A percentile compares a stretch with the other conserved stretches of the same genome.
Conservation (phyloP, 2,113 vertebrate genomes). For the Burhinus bistriatus region DNA sequence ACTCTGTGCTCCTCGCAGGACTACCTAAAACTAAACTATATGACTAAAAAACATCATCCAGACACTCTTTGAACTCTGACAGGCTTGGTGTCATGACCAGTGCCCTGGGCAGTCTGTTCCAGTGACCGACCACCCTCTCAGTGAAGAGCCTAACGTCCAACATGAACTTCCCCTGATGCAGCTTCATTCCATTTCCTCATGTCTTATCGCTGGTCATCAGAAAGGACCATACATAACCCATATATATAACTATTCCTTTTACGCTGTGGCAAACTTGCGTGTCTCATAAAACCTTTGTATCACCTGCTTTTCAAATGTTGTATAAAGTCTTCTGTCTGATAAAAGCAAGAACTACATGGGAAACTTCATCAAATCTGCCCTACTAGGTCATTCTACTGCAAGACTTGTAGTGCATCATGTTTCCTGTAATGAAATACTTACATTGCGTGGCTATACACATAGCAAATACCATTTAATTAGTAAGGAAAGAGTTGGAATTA, state of each 20-base stretch:
- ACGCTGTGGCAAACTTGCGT: background rate
- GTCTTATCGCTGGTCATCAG: background rate
- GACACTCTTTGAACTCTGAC: background rate
- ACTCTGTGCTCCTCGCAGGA: background rate
- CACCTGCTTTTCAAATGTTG: background rate
- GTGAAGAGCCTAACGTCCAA: background rate
- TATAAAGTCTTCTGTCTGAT: background rate
- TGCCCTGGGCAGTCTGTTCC: background rate
- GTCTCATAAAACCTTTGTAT: background rate
- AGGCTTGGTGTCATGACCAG: accelerated
- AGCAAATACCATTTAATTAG: background rate
- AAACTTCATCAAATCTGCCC: background rate
- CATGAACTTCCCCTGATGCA: background rate
- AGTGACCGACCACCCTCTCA: background rate
- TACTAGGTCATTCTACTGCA: background rate
- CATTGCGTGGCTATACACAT: background rate
- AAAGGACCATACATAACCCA: background rate
- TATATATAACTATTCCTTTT: background rate
- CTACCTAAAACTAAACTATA: background rate
- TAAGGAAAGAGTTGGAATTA: background rate
- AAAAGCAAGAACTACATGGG: background rate
- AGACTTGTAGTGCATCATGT: background rate
- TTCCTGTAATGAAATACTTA: background rate
- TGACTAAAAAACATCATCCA: background rate
- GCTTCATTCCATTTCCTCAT: background rate